Evolutionary conservation across 2,888 invertebrate species (phyloP).

Genomic region (Perizoma flavofasciatum): DNA sequence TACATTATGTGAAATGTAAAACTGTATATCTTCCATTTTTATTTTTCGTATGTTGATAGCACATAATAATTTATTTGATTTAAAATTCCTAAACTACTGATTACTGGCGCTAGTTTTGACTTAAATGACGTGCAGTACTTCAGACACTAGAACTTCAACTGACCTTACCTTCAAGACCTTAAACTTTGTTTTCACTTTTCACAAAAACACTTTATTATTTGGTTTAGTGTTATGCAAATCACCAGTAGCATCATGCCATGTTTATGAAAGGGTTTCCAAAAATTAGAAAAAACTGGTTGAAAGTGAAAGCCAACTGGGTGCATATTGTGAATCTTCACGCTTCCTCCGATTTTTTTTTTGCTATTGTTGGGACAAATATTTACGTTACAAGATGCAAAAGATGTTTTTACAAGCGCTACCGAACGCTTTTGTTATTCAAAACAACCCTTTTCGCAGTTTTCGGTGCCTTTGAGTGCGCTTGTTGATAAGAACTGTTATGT

Average conservation of each 20-base stretch:
- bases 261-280: slow-evolving; percentile 75
- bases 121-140: slow-evolving; percentile 63
- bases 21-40: too few species aligned
- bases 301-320: slow-evolving; percentile 79
- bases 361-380: slow-evolving; percentile 76
- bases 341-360: slow-evolving; percentile 51
- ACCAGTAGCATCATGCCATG: slow-evolving; percentile 75
- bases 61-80: too few species aligned
- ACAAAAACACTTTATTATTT: slow-evolving; percentile 76
- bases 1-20: too few species aligned
- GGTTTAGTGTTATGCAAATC: slow-evolving; percentile 77
- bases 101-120: slow-evolving; percentile 17
- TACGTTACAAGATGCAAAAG: slow-evolving; percentile 78
- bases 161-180: slow-evolving; percentile 59
- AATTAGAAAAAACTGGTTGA: slow-evolving; percentile 61
- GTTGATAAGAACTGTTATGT: slow-evolving; percentile 55
- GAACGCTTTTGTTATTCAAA: slow-evolving; percentile 76
- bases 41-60: too few species aligned
- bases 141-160: slow-evolving; percentile 70
- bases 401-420: slow-evolving; percentile 76
- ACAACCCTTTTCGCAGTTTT: slow-evolving; percentile 74
- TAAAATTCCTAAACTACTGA: too few species aligned
- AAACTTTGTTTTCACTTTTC: slow-evolving; percentile 80
- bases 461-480: slow-evolving; percentile 59
- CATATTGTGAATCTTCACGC: slow-evolving; percentile 74